A percentile compares a stretch with the other conserved stretches of the same genome.
phyloP scores from a whole-genome alignment of 2,888 invertebrate genomes.

The Cyclophora punctaria region DNA sequence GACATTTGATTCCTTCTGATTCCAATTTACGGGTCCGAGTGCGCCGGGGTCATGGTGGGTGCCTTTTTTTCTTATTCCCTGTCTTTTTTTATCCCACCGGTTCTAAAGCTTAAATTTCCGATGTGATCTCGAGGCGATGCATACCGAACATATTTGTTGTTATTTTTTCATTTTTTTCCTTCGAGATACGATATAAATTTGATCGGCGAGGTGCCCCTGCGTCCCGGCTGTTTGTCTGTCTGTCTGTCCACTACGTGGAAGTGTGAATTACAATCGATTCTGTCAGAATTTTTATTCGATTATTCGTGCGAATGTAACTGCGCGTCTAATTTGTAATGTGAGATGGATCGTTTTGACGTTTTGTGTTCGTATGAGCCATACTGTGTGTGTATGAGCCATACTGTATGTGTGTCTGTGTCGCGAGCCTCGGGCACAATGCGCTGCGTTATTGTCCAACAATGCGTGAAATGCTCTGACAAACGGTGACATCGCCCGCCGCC shows the following conservation, averaged over 20 bases:
- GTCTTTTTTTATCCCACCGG: slow-evolving; percentile 46
- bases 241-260: slow-evolving; percentile 21
- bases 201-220: slow-evolving; percentile 39
- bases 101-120: slow-evolving; percentile 67
- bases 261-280: slow-evolving; percentile 40
- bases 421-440: slow-evolving; percentile 33
- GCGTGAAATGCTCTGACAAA: slow-evolving; percentile 76
- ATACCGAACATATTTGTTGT: slow-evolving; percentile 72
- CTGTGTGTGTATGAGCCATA: too few relatives aligned
- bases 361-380: slow-evolving; percentile 6
- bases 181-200: slow-evolving; percentile 47
- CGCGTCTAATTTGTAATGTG: slow-evolving; percentile 10
- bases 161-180: slow-evolving; percentile 52
- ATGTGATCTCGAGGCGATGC: slow-evolving; percentile 68
- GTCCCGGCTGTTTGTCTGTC: slow-evolving; percentile 16
- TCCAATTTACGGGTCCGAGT: slow-evolving; percentile 66
- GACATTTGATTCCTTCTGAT: slow-evolving; percentile 70
- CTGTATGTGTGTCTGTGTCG: slow-evolving; percentile 15
- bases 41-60: slow-evolving; percentile 43
- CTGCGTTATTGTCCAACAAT: slow-evolving; percentile 74
- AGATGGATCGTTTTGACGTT: slow-evolving; percentile 19
- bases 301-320: slow-evolving; percentile 1
- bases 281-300: slow-evolving; percentile 1
- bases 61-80: slow-evolving; percentile 32
- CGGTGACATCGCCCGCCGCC: slow-evolving; percentile 71